These are phyloP conservation scores for Saccostrea glomerata DNA, from an alignment of 1,140 invertebrate genomes.

Conservation along the genomic window DNA sequence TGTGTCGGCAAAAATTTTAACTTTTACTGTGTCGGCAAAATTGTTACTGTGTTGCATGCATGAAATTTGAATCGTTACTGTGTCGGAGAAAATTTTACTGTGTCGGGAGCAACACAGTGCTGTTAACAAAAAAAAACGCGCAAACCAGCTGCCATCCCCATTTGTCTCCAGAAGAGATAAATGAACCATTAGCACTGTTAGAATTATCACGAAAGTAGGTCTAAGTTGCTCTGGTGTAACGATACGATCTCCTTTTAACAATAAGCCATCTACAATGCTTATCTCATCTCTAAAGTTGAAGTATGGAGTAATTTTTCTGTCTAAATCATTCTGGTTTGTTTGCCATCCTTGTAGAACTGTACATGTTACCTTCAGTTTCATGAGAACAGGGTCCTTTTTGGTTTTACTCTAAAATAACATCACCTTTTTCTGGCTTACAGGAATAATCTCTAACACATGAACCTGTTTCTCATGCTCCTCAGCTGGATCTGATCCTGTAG, in stretches of 20 bases:
- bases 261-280: too few species aligned
- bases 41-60: too few species aligned
- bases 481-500: not conserved
- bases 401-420: too few species aligned
- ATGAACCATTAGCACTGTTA: not conserved
- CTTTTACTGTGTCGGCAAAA: too few species aligned
- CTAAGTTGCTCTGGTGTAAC: not conserved
- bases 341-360: conserved; percentile 23
- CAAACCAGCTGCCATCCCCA: too few species aligned
- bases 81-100: too few species aligned
- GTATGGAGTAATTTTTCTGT: not conserved
- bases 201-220: not conserved
- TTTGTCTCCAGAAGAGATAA: not conserved
- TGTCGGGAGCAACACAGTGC: too few species aligned
- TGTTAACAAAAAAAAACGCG: too few species aligned
- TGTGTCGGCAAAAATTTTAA: too few species aligned
- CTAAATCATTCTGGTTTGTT: not conserved
- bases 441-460: conserved; percentile 3
- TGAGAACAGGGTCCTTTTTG: too few species aligned
- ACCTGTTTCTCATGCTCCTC: not conserved
- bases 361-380: not conserved
- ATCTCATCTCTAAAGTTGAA: conserved; percentile 9
- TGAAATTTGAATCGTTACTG: too few species aligned
- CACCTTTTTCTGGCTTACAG: conserved; percentile 7
- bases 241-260: too few species aligned